Evolutionary conservation across 1,140 invertebrate genomes (phyloP).

Genomic region (Drosophila orosa): DNA sequence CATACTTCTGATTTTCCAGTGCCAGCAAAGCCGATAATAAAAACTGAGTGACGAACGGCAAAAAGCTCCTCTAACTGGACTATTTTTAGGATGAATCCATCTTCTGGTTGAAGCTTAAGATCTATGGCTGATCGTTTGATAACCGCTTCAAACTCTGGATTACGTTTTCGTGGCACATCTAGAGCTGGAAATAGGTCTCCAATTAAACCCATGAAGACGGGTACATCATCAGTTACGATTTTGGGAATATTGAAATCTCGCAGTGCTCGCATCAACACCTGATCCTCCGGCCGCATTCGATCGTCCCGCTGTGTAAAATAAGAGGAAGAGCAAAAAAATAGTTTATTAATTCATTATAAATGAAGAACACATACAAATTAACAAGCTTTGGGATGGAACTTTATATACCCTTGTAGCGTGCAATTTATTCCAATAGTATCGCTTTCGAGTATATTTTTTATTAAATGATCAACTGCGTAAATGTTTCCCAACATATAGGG

Average conservation of each 20-base stretch:
- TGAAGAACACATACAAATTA: too few relatives aligned
- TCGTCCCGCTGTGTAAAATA: conserved; percentile 4
- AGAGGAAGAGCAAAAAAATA: not conserved
- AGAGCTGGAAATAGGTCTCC: conserved; percentile 6
- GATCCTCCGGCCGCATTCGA: conserved; percentile 1
- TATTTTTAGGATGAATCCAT: conserved; percentile 8
- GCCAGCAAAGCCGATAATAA: conserved; percentile 7
- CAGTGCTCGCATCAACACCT: conserved; percentile 1
- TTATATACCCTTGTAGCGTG: too few relatives aligned
- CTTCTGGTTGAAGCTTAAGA: conserved; percentile 6
- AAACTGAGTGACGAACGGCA: conserved; percentile 7
- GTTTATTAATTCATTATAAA: not conserved
- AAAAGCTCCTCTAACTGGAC: conserved; percentile 9
- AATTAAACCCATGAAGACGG: conserved; percentile 5
- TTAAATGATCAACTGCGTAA: too few relatives aligned
- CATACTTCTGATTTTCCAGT: conserved; percentile 12
- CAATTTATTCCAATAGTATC: too few relatives aligned
- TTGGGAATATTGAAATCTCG: conserved; percentile 8
- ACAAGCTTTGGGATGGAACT: too few relatives aligned
- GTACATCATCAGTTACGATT: conserved; percentile 11
- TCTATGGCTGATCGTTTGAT: conserved; percentile 6
- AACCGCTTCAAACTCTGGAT: conserved; percentile 6
- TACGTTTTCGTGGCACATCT: conserved; percentile 2
- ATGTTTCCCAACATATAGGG: too few relatives aligned
- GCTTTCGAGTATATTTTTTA: too few relatives aligned